These are phyloP conservation scores for Eufriesea mexicana DNA, from an alignment of 1,140 invertebrate genomes.

Conservation along the genomic window DNA sequence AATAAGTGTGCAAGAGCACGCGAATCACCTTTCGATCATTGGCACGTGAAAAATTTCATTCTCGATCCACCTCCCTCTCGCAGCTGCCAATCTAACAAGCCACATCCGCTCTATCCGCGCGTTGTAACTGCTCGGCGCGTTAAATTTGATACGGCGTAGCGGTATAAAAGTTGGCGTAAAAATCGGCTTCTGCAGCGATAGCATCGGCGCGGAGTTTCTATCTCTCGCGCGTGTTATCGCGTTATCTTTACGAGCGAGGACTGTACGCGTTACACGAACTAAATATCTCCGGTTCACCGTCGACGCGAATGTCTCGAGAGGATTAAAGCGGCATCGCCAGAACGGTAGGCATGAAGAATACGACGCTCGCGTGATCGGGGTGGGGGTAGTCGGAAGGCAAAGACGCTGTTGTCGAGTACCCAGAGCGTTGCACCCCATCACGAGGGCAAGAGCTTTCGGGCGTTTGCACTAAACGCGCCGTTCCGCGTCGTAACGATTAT, in stretches of 20 bases:
- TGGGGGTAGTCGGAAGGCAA: no score
- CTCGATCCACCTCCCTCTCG: no score
- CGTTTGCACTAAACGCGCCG: conserved; percentile 14
- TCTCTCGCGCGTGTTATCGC: not conserved
- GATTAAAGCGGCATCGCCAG: not conserved
- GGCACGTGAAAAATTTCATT: no score
- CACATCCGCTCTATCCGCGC: no score
- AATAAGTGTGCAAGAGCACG: no score
- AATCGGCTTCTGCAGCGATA: no score
- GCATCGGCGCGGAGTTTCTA: not conserved
- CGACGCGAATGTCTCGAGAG: not conserved
- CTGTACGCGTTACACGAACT: not conserved
- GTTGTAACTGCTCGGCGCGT: no score
- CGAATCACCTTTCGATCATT: no score
- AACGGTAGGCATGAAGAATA: no score
- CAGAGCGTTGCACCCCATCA: conserved; percentile 6
- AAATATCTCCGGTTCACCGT: not conserved
- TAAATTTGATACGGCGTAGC: no score
- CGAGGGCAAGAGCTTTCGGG: not conserved
- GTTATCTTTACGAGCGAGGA: not conserved
- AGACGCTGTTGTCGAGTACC: not conserved
- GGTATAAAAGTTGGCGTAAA: no score
- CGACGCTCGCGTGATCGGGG: not conserved
- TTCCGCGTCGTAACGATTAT: conserved; percentile 32
- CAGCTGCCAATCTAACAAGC: no score